phyloP scores from a whole-genome alignment of 2,113 vertebrate genomes.

The Bungarus multicinctus region DNA sequence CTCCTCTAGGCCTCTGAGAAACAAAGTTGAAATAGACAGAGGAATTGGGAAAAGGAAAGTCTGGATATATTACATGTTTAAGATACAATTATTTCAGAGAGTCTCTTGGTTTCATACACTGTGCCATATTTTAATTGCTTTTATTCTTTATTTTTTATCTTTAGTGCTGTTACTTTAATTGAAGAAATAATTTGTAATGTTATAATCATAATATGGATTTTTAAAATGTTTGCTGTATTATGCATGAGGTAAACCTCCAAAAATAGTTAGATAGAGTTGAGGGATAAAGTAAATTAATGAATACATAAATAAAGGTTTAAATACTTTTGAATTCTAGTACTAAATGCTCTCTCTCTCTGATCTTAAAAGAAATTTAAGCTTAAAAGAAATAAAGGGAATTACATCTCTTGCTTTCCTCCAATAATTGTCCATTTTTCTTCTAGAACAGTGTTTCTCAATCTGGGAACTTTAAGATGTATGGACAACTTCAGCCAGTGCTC shows the following conservation, averaged over 20 bases:
- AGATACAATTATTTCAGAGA: background rate
- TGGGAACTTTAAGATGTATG: background rate
- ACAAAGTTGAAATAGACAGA: background rate
- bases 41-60: background rate
- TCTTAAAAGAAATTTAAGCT: background rate
- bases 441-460: background rate
- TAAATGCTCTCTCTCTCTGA: background rate
- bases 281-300: background rate
- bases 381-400: background rate
- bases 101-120: background rate
- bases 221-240: background rate
- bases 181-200: background rate
- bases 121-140: background rate
- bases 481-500: background rate
- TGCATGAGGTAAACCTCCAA: background rate
- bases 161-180: background rate
- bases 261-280: background rate
- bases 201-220: background rate
- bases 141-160: background rate
- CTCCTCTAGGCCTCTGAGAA: background rate
- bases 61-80: background rate
- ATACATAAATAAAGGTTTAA: background rate
- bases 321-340: background rate
- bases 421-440: background rate
- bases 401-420: background rate